A percentile compares a stretch with the other conserved stretches of the same genome.
phyloP scores from a whole-genome alignment of 2,888 invertebrate species.

The Clitarchus hookeri region DNA sequence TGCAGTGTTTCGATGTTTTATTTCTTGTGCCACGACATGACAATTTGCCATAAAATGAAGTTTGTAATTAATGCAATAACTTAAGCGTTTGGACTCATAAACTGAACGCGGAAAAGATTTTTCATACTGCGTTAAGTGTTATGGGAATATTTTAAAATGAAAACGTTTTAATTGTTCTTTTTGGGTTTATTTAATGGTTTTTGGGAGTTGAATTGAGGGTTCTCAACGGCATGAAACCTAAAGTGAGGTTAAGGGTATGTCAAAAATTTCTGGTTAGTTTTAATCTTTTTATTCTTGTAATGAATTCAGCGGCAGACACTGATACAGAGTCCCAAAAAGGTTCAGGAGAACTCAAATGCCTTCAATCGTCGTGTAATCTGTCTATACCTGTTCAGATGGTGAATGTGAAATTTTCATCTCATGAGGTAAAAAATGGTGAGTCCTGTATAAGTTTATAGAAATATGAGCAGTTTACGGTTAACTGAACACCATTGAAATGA shows the following conservation, averaged over 20 bases:
- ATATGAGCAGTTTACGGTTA: no score
- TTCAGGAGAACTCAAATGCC: constrained; percentile 20
- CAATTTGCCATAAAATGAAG: no score
- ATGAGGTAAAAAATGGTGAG: constrained; percentile 51
- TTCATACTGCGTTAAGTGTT: no score
- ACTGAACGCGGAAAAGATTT: no score
- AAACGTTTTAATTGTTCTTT: no score
- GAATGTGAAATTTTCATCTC: constrained; percentile 47
- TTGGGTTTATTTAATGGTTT: not conserved
- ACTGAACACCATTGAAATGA: no score
- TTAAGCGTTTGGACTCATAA: no score
- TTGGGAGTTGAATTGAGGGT: not conserved
- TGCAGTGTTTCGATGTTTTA: no score
- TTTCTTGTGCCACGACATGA: no score
- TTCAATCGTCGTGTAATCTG: constrained; percentile 34
- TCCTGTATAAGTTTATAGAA: no score
- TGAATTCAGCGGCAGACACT: constrained; percentile 33
- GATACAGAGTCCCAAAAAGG: constrained; percentile 23
- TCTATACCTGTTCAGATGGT: constrained; percentile 40
- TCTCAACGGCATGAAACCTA: constrained; percentile 41
- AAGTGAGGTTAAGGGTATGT: constrained; percentile 43
- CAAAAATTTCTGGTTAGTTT: constrained; percentile 39
- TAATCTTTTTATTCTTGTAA: constrained; percentile 41
- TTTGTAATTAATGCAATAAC: no score
- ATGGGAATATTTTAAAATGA: no score